phyloP scores from a whole-genome alignment of 2,113 vertebrate species.

The Ophthalmolycus amberensis region DNA sequence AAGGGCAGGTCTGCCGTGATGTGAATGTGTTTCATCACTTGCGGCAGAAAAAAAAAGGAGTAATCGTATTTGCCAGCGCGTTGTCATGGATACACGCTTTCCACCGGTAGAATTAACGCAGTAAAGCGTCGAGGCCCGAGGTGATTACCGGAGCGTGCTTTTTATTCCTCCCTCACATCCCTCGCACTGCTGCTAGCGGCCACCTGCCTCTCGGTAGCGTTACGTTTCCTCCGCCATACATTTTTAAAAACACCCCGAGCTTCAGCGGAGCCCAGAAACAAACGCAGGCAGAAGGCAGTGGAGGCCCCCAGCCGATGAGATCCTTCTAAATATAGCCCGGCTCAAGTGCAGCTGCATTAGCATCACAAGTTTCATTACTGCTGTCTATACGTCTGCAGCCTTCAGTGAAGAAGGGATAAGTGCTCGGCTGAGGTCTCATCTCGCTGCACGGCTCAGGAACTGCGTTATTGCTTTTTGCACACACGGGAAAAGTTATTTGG shows the following conservation, averaged over 20 bases:
- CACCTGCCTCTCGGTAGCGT: slow-evolving; percentile 62
- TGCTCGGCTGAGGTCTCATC: slow-evolving; percentile 1
- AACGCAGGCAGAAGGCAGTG: slow-evolving; percentile 51
- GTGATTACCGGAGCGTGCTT: slow-evolving; percentile 56
- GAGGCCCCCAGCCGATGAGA: slow-evolving; percentile 58
- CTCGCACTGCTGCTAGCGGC: slow-evolving; percentile 52
- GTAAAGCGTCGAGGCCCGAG: slow-evolving; percentile 66
- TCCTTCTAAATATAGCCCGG: slow-evolving; percentile 71
- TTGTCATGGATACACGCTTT: slow-evolving; percentile 80
- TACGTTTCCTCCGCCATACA: slow-evolving; percentile 62
- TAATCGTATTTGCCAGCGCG: slow-evolving; percentile 67
- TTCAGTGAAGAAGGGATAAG: slow-evolving; percentile 12
- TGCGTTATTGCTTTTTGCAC: slow-evolving; percentile 4
- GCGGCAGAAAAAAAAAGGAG: slow-evolving; percentile 60
- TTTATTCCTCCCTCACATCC: slow-evolving; percentile 50
- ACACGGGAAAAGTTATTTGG: slow-evolving; percentile 9
- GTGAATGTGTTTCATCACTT: slow-evolving; percentile 66
- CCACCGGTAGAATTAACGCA: slow-evolving; percentile 69
- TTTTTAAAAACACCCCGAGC: slow-evolving; percentile 65
- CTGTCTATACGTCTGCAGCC: slow-evolving; percentile 42
- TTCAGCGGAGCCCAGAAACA: slow-evolving; percentile 50
- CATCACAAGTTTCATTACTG: slow-evolving; percentile 66
- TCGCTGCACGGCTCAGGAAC: neutral
- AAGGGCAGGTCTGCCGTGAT: slow-evolving; percentile 64
- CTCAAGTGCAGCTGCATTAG: slow-evolving; percentile 68